phyloP scores from a whole-genome alignment of 2,888 invertebrate species.

The Bombylius major region DNA sequence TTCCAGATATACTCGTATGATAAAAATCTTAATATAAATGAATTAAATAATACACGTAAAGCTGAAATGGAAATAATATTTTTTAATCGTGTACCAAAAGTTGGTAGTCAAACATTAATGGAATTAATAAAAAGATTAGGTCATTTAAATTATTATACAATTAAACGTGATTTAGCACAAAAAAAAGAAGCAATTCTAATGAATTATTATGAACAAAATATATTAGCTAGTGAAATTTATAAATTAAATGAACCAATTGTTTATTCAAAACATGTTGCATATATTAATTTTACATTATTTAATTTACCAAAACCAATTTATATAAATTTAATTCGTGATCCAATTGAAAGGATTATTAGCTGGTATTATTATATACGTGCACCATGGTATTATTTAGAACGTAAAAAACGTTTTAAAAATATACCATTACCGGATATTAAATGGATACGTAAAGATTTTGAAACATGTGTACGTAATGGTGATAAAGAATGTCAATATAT shows the following conservation, averaged over 20 bases:
- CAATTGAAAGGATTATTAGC: constrained; percentile 73
- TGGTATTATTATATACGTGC: constrained; percentile 80
- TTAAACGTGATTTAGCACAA: no score
- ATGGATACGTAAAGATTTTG: constrained; percentile 51
- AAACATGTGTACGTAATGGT: constrained; percentile 66
- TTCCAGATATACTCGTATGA: no score
- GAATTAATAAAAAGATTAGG: constrained; percentile 50
- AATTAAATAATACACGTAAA: constrained; percentile 63
- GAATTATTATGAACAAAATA: constrained; percentile 66
- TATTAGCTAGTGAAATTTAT: constrained; percentile 53
- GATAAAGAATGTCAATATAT: constrained; percentile 71
- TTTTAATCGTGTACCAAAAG: constrained; percentile 84
- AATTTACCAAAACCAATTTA: constrained; percentile 69
- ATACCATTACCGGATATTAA: constrained; percentile 12
- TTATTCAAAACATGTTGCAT: constrained; percentile 78
- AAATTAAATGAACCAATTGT: constrained; percentile 62
- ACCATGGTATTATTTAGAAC: constrained; percentile 71
- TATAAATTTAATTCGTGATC: constrained; percentile 75
- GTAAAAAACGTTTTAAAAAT: constrained; percentile 15
- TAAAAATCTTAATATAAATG: no score
- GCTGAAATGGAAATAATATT: constrained; percentile 63
- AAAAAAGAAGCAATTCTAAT: constrained; percentile 61
- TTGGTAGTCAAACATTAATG: constrained; percentile 81
- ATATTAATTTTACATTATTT: constrained; percentile 70
- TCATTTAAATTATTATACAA: no score